Conservation (phyloP, 1,140 invertebrate genomes). For the Phortica variegata region DNA sequence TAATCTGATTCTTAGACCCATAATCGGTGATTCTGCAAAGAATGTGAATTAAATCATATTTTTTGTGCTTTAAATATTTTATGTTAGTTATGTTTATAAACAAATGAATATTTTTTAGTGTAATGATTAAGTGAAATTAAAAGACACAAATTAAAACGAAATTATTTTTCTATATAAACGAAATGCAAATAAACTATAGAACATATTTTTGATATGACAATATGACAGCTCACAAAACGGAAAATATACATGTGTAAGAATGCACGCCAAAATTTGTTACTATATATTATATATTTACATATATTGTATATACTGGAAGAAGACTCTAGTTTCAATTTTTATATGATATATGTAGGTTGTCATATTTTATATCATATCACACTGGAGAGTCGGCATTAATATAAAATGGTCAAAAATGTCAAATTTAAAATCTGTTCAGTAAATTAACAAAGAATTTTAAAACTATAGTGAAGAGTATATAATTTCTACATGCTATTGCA, state of each 20-base stretch:
- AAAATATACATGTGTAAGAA: background rate
- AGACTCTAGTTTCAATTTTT: too few relatives aligned
- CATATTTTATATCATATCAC: too few relatives aligned
- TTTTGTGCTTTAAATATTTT: too few relatives aligned
- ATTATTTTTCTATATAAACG: background rate
- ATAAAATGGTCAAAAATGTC: background rate
- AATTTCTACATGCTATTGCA: background rate
- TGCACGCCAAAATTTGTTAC: background rate
- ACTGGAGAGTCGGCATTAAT: too few relatives aligned
- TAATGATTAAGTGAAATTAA: too few relatives aligned
- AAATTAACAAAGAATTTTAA: background rate
- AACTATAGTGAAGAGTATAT: slow-evolving; percentile 16
- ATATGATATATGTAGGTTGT: too few relatives aligned
- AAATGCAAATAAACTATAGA: slow-evolving; percentile 2
- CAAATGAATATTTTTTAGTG: too few relatives aligned
- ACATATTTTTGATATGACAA: slow-evolving; percentile 10
- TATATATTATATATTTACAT: too few relatives aligned
- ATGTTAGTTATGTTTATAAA: too few relatives aligned
- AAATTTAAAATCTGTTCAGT: background rate
- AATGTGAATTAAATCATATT: too few relatives aligned
- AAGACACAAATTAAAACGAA: background rate
- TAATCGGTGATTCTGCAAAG: slow-evolving; percentile 58
- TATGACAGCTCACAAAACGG: background rate
- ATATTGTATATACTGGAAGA: too few relatives aligned
- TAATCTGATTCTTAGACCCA: slow-evolving; percentile 61